Base-by-base conservation (phyloP, 2,888 invertebrate genomes). In the Tuta absoluta region DNA sequence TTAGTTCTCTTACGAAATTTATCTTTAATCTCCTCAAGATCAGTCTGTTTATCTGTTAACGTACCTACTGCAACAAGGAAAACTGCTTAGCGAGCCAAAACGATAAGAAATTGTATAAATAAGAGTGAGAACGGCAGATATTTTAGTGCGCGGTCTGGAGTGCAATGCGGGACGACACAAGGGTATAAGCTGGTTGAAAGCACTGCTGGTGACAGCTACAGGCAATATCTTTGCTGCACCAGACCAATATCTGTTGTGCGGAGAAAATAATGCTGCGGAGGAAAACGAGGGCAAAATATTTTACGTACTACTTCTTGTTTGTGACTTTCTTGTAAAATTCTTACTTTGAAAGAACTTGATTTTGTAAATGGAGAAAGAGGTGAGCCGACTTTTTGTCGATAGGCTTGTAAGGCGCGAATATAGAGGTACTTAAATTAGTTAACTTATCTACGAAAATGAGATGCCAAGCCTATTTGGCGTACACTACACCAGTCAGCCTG, bases 141-240 rank as follows among this genome's bases (percentile, higher is more conserved):
- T 78, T 73, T 74, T 71, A 75, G 72, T 69, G 70, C 72, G 72
- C 73, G 72, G 71, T 75, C 72, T 69, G 66, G 69, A 77, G 74
- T 71, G 79, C 78, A 78, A 78, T 76, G 76, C 71, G 71, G 69
- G 71, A 73, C 75, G 77, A 80, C 79, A 81, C 82, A 78, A 84
- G 82, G 82, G 80, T 82, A 84, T 82, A 84, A 85, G 85, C 85
- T 76, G 81, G 82, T 81, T 77, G 79, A 75, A 81, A 79, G 76
- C 80, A 81, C 84, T 87, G 86, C 68, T 73, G 76, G 75, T 84
- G 88, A 87, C 89, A 87, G 86, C 81, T 83, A 88, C 84, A 87
- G 80, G 85, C 88, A 86, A 89, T 89, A 89, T 87, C 87, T 87
- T 82, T 81, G 80, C 80, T 77, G 74, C 73, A 75, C 81, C 79